phyloP scores from a whole-genome alignment of 2,797 vertebrate genomes.

The Threskiornis aethiopicus region DNA sequence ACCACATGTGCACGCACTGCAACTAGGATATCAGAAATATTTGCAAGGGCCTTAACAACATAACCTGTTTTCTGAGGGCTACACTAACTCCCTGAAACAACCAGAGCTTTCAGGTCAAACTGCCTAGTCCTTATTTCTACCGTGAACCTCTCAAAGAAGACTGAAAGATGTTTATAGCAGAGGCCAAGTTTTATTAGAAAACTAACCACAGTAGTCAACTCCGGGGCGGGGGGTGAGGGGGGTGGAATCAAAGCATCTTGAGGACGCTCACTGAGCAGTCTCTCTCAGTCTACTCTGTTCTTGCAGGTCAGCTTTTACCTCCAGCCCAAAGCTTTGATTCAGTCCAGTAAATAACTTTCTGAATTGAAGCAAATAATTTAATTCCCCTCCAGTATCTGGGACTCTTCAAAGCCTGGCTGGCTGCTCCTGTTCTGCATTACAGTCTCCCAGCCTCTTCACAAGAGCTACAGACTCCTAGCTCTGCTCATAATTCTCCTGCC shows the following conservation, averaged over 20 bases:
- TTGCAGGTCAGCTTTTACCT: neutral
- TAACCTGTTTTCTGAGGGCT: neutral
- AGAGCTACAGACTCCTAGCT: neutral
- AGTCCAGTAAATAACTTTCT: neutral
- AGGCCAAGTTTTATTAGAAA: neutral
- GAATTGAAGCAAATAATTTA: neutral
- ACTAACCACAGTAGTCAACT: neutral
- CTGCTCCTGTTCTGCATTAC: neutral
- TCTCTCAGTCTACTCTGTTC: neutral
- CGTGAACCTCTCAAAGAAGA: neutral
- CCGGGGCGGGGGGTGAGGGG: no score
- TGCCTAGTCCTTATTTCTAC: neutral
- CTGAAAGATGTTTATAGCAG: neutral
- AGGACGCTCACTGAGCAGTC: neutral
- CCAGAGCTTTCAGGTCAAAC: neutral
- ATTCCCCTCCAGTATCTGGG: neutral
- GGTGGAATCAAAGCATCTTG: neutral
- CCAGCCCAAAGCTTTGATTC: neutral
- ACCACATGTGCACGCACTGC: rapidly evolving
- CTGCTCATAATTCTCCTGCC: neutral
- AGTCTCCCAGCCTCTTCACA: neutral
- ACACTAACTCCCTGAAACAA: neutral
- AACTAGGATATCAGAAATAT: neutral
- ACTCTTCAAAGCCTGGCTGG: neutral
- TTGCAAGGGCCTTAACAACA: neutral